Evolutionary conservation across 2,113 vertebrate species (phyloP).

Genomic region (Scortum barcoo): DNA sequence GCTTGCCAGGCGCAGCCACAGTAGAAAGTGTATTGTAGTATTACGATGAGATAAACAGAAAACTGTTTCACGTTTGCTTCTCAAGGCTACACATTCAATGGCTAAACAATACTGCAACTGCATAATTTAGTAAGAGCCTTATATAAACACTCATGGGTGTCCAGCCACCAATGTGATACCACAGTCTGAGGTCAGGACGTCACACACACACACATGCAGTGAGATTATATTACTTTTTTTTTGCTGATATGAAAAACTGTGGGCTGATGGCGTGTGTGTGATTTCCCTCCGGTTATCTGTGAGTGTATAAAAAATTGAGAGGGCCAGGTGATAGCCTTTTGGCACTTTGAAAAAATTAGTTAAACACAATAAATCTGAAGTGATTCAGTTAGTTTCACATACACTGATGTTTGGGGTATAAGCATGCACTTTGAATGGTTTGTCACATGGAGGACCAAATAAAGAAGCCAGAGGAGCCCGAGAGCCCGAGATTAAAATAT

Average conservation of each 20-base stretch:
- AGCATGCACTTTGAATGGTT: neutral
- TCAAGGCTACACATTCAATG: neutral
- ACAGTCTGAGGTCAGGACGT: slow-evolving; percentile 15
- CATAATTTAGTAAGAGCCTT: slow-evolving; percentile 60
- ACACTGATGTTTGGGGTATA: neutral
- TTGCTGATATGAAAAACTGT: slow-evolving; percentile 10
- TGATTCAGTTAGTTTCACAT: neutral
- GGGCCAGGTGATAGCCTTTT: neutral
- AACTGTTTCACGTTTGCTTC: neutral
- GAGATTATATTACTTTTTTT: slow-evolving; percentile 44
- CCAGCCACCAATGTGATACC: slow-evolving; percentile 45
- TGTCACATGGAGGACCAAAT: neutral
- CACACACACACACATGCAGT: slow-evolving; percentile 1
- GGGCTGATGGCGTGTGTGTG: neutral
- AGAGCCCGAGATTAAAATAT: neutral
- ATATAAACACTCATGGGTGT: slow-evolving; percentile 30
- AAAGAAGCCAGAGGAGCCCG: neutral
- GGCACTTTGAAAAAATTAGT: too few species aligned
- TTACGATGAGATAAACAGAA: neutral
- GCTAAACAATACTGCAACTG: slow-evolving; percentile 9
- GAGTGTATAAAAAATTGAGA: slow-evolving; percentile 39
- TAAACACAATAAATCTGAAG: neutral
- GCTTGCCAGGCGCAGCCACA: neutral
- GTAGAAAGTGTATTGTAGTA: too few species aligned
- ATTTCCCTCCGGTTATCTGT: slow-evolving; percentile 8